phyloP scores from a whole-genome alignment of 2,888 invertebrate genomes.

The Stenichneumon culpator region DNA sequence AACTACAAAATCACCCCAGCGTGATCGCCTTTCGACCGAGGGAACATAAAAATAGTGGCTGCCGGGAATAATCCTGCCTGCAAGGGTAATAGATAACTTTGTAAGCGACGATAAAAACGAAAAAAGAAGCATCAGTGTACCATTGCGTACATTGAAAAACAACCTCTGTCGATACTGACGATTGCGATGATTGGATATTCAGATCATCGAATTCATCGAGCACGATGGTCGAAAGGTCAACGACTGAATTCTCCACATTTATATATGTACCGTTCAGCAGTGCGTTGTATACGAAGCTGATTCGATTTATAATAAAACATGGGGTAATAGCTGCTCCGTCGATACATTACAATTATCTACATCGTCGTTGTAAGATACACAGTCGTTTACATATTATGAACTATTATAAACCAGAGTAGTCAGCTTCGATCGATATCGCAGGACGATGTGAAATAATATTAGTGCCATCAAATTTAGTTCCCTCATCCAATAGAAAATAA shows the following conservation, averaged over 20 bases:
- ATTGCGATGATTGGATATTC: constrained; percentile 51
- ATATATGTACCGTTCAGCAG: constrained; percentile 30
- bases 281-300: background rate
- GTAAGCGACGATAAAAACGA: background rate
- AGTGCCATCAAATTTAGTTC: background rate
- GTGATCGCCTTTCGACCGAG: background rate
- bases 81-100: background rate
- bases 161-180: background rate
- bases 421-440: background rate
- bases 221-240: too few relatives aligned
- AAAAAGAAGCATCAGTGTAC: background rate
- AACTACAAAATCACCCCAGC: constrained; percentile 5
- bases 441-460: background rate
- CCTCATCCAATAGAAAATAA: background rate
- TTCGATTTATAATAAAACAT: too few relatives aligned
- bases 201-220: constrained; percentile 67
- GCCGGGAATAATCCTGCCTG: background rate
- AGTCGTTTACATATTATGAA: constrained; percentile 23
- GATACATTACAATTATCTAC: background rate
- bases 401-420: background rate
- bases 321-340: too few relatives aligned
- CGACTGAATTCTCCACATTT: too few relatives aligned
- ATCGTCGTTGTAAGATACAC: background rate
- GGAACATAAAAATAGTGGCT: background rate
- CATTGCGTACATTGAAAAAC: background rate